phyloP scores from a whole-genome alignment of 2,113 vertebrate species.

The Athene cunicularia region DNA sequence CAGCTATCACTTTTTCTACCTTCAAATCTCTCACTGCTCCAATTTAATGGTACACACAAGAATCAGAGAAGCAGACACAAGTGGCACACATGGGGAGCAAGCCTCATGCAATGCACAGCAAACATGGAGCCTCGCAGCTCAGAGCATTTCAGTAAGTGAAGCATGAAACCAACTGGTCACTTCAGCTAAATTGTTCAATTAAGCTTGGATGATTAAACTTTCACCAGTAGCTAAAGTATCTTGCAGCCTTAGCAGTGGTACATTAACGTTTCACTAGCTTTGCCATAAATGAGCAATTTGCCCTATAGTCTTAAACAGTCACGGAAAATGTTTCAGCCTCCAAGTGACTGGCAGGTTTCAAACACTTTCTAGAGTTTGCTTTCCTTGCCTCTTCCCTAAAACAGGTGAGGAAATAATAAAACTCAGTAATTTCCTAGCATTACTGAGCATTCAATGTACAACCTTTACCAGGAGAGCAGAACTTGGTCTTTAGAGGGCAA shows the following conservation, averaged over 20 bases:
- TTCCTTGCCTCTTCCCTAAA: not conserved
- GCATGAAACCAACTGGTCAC: not conserved
- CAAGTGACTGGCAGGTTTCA: not conserved
- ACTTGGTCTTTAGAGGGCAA: not conserved
- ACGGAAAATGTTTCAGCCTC: not conserved
- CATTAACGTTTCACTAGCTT: not conserved
- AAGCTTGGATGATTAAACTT: constrained; percentile 13
- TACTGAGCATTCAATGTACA: not conserved
- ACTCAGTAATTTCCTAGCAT: not conserved
- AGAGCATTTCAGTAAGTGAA: not conserved
- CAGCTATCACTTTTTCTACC: not conserved
- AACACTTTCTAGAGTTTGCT: not conserved
- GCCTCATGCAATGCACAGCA: not conserved
- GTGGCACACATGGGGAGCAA: not conserved
- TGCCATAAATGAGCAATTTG: not conserved
- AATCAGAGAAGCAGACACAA: not conserved
- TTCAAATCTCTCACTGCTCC: not conserved
- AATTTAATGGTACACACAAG: not conserved
- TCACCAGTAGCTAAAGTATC: not conserved
- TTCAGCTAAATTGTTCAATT: constrained; percentile 16
- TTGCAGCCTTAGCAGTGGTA: not conserved
- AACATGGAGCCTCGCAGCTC: not conserved
- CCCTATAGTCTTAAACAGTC: not conserved
- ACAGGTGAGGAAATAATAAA: not conserved
- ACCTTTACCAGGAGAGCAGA: not conserved